These are phyloP conservation scores for Frieseomelitta varia DNA, from an alignment of 1,140 invertebrate genomes.

Conservation along the genomic window DNA sequence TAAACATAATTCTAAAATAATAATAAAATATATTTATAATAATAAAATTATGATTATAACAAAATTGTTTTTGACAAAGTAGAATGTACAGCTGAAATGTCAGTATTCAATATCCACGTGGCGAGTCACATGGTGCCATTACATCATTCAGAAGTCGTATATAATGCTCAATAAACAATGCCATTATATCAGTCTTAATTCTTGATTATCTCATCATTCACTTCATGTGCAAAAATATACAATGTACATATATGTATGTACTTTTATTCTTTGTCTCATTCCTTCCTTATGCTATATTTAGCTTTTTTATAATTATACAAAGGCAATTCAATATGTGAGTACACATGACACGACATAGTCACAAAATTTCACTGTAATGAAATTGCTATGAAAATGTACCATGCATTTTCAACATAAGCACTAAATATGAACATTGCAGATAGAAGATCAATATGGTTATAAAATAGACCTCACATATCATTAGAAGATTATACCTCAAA, in stretches of 20 bases:
- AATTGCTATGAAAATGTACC: background rate
- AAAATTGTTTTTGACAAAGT: no score
- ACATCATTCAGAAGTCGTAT: constrained; percentile 11
- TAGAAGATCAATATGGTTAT: background rate
- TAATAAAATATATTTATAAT: no score
- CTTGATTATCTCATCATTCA: constrained; percentile 8
- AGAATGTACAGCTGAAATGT: background rate
- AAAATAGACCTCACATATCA: constrained; percentile 19
- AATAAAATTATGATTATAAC: no score
- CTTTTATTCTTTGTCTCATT: background rate
- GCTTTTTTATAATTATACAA: background rate
- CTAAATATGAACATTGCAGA: constrained; percentile 11
- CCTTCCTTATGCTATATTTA: background rate
- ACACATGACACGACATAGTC: background rate
- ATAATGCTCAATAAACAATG: constrained; percentile 21
- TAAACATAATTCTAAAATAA: background rate
- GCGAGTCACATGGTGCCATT: constrained; percentile 12
- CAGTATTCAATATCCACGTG: background rate
- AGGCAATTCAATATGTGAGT: background rate
- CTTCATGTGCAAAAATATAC: background rate
- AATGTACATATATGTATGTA: background rate
- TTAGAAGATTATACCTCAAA: constrained; percentile 9
- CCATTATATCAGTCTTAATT: background rate
- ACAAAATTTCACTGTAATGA: constrained; percentile 4
- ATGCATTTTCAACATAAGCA: background rate